phyloP scores from a whole-genome alignment of 2,113 vertebrate species.

The Gorilla gorilla region DNA sequence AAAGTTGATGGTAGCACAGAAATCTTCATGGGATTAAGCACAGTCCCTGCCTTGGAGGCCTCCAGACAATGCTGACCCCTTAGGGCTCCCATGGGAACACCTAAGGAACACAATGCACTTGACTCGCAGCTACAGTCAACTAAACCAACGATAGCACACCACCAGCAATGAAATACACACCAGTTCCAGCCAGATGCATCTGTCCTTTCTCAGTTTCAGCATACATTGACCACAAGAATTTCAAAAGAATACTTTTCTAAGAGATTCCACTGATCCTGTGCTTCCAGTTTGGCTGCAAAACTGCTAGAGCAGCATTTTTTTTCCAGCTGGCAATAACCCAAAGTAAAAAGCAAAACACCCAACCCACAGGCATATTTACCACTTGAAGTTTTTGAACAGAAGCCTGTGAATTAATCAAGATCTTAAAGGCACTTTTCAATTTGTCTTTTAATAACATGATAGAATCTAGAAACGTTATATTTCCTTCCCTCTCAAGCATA shows the following conservation, averaged over 20 bases:
- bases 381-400: not conserved
- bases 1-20: not conserved
- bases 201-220: not conserved
- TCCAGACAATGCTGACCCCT: too few relatives aligned
- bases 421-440: not conserved
- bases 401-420: not conserved
- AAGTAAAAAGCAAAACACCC: not conserved
- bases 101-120: not conserved
- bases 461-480: not conserved
- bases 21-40: not conserved
- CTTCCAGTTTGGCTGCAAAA: not conserved
- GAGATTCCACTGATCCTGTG: not conserved
- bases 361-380: not conserved
- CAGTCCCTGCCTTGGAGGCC: accelerated
- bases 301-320: not conserved
- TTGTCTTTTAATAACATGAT: not conserved
- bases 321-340: not conserved
- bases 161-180: accelerated
- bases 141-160: not conserved
- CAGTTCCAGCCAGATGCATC: not conserved
- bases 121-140: not conserved
- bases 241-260: not conserved
- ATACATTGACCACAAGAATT: not conserved
- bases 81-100: accelerated
- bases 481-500: not conserved